phyloP scores from a whole-genome alignment of 2,888 invertebrate species.

The Scaptomyza caliginosa region DNA sequence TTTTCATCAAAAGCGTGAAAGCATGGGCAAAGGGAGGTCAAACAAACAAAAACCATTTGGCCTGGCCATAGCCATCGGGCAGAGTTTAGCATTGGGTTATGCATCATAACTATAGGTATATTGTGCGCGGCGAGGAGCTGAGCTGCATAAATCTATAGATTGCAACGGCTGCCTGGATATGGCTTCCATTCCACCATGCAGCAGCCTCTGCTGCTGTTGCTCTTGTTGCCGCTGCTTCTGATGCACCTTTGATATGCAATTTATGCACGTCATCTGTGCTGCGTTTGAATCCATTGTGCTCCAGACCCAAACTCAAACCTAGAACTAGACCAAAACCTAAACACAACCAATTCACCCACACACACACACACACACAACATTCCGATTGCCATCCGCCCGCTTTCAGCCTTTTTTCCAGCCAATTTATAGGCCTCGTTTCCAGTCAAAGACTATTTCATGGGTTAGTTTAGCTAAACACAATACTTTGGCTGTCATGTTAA shows the following conservation, averaged over 20 bases:
- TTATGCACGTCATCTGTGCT: conserved; percentile 73
- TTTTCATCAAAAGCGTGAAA: conserved; percentile 59
- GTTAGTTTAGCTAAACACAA: neutral
- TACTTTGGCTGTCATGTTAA: neutral
- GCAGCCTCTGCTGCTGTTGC: conserved; percentile 19
- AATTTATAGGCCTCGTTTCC: conserved; percentile 62
- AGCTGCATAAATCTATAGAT: conserved; percentile 76
- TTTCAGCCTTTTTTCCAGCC: conserved; percentile 49
- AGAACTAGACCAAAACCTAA: conserved; percentile 38
- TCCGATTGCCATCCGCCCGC: neutral
- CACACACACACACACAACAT: conserved; percentile 15
- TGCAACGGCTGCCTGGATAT: conserved; percentile 47
- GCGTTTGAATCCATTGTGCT: conserved; percentile 57
- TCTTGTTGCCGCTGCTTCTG: conserved; percentile 31
- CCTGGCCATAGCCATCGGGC: conserved; percentile 40
- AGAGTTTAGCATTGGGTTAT: conserved; percentile 68
- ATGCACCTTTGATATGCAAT: conserved; percentile 78
- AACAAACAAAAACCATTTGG: conserved; percentile 69
- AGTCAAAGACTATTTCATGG: neutral
- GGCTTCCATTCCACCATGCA: conserved; percentile 10
- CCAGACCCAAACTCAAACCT: neutral
- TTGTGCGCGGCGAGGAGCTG: conserved; percentile 4
- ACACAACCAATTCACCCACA: conserved; percentile 38
- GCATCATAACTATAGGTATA: conserved; percentile 71
- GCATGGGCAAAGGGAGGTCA: conserved; percentile 20